A percentile compares a stretch with the other conserved stretches of the same genome.
Evolutionary conservation across 2,113 vertebrate genomes (phyloP).

Genomic region (Corydoras sp.): DNA sequence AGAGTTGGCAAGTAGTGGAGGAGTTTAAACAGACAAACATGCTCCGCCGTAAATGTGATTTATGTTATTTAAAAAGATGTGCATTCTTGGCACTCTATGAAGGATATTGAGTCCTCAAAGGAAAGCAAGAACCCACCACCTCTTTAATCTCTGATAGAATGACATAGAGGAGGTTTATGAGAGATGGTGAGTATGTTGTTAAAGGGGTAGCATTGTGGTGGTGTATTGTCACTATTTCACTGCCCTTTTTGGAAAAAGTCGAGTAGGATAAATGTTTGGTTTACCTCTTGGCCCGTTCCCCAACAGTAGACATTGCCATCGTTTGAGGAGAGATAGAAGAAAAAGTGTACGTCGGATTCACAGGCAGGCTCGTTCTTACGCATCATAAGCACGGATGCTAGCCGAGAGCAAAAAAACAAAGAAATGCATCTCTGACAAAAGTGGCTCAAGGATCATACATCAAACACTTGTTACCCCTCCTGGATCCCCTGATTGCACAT

Average conservation of each 20-base stretch:
- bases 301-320: slow-evolving; percentile 65
- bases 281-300: slow-evolving; percentile 64
- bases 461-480: slow-evolving; percentile 90
- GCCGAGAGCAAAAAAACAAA: slow-evolving; percentile 54
- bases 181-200: slow-evolving; percentile 31
- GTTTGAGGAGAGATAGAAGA: slow-evolving; percentile 59
- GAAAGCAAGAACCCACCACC: slow-evolving; percentile 54
- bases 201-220: slow-evolving; percentile 33
- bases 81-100: slow-evolving; percentile 61
- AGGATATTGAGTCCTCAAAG: slow-evolving; percentile 60
- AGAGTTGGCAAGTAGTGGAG: slow-evolving; percentile 52
- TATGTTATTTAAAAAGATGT: slow-evolving; percentile 69
- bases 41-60: slow-evolving; percentile 66
- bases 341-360: slow-evolving; percentile 53
- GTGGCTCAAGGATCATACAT: slow-evolving; percentile 82
- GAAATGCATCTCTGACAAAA: slow-evolving; percentile 85
- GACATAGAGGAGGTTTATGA: slow-evolving; percentile 36
- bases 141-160: slow-evolving; percentile 66
- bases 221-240: slow-evolving; percentile 58
- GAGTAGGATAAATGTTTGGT: slow-evolving; percentile 59
- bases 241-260: slow-evolving; percentile 56
- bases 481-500: slow-evolving; percentile 82
- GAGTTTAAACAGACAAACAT: slow-evolving; percentile 59
- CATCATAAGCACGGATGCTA: slow-evolving; percentile 19
- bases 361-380: slow-evolving; percentile 27